A percentile compares a stretch with the other conserved stretches of the same genome.
These are phyloP conservation scores for Drosophila putrida DNA, from an alignment of 2,888 invertebrate species.

Conservation along the genomic window DNA sequence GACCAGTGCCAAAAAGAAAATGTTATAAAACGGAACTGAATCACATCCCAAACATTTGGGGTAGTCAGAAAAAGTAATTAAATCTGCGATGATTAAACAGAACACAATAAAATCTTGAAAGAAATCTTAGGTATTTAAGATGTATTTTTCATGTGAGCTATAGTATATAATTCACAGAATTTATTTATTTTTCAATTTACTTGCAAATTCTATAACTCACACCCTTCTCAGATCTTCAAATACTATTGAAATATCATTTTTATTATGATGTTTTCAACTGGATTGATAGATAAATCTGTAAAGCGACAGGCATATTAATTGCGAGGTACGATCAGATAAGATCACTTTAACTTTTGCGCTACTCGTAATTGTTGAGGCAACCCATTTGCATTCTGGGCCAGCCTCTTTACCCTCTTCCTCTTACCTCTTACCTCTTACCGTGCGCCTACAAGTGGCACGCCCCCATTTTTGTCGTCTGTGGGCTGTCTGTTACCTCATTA, in stretches of 20 bases:
- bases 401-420: background rate
- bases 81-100: background rate
- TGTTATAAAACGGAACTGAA: constrained; percentile 44
- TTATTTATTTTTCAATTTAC: background rate
- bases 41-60: constrained; percentile 9
- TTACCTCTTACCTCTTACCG: background rate
- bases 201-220: background rate
- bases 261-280: constrained; percentile 1
- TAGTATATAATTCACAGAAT: background rate
- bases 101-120: background rate
- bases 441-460: constrained; percentile 40
- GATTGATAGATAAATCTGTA: constrained; percentile 6
- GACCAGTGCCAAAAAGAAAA: constrained; percentile 36
- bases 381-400: constrained; percentile 39
- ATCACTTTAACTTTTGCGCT: constrained; percentile 7
- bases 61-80: constrained; percentile 12
- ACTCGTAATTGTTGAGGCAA: constrained; percentile 28
- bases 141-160: background rate
- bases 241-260: background rate
- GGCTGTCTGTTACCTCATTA: constrained; percentile 66
- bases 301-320: constrained; percentile 5
- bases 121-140: background rate
- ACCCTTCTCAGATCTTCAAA: background rate
- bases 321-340: constrained; percentile 3
- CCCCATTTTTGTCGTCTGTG: constrained; percentile 46